Base-by-base conservation (phyloP, 2,888 invertebrate genomes). In the Rotaria sp. region DNA sequence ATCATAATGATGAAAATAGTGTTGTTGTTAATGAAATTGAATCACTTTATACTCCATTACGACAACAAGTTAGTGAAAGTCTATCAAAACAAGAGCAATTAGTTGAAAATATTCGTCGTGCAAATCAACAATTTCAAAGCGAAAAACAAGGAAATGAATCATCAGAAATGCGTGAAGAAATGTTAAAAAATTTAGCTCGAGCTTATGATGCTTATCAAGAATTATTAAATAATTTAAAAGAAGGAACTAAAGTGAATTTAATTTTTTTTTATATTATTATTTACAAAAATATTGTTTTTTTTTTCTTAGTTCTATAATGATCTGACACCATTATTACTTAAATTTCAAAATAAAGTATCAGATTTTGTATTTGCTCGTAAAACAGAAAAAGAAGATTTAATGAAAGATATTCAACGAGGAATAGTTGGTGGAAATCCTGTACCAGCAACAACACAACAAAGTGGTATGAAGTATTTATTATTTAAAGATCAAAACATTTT, bases 291-390 rank as follows among this genome's bases (percentile, higher is more conserved):
- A 50, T 48, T 24, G 7, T 15, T 57, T 41, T 24, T 41, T 85
- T 41, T 15, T 35, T 85, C 91, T 84, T 89, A 92, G 92, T 93
- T 93, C 90, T 93, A 93, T 90, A 93, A 92, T 88, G 93, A 93
- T 88, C 89, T 93, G 87, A 93, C 93, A 11, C 93, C 96, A 93
- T 92, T 99, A 89, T 92, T 99, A 90, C 94, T 98, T 35, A 94
- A 94, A 87, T 96, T 97, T 92, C 99, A 99, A 93, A 96, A 95
- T 92, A 98, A 98, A 92, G 95, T 98, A 87, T 94, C 95, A 15
- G 99, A 99, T 93, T 98, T 95, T 92, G 96, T 96, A 91, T 99
- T 99, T 92, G 99, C 99, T 67, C 94, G 99, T 55, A 96, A 96
- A 92, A 98, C 98, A 1, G 99, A 99, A 92, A 98, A 98, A 91